Base-by-base conservation (phyloP, 2,888 invertebrate genomes). In the Eurytoma adleriae region DNA sequence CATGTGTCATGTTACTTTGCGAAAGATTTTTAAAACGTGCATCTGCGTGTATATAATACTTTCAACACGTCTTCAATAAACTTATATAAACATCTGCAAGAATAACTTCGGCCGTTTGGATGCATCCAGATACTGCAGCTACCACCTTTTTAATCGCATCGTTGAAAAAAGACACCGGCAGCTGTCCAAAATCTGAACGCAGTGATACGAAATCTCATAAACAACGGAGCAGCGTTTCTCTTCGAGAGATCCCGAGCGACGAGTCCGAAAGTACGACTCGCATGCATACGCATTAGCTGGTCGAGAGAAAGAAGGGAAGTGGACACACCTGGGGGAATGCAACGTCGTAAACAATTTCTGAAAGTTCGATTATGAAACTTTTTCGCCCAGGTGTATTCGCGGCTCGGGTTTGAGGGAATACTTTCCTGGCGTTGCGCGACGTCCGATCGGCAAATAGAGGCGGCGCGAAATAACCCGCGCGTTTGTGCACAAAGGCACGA, bases 331-430 rank as follows among this genome's bases (percentile, higher is more conserved):
- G 78, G 73, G 68, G 59, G 66, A 59, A 69, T 57, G 67, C 59
- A 56, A 48, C 18, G 64, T 84, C 86, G 87, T 89, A 90, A 90
- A 90, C 89, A 89, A 88, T 88, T 88, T 87, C 83, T 85, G 83
- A 86, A 90, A 90, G 85, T 90, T 90, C 87, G 89, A 90, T 90
- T 89, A 89, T 88, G 88, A 89, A 90, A 90, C 86, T 90, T 90
- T 87, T 78, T 76, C 72, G 18, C 12, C 40, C 40, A 40, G 40
- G 40, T 40, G 40, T 7, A 40, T 40, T 40, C 69, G 24, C 67
- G 14, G 24, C 16, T 18, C 18, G 48, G 27, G 27, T 13, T 14
- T 27, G 27, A n/a, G 64, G 40, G 40, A 64, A 64, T 64, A 40
- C 30, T 7, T 12, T 61, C 7, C 64, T 62, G 24, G 30, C 16